phyloP scores from a whole-genome alignment of 1,140 invertebrate genomes.

The Polypedilum pembai region DNA sequence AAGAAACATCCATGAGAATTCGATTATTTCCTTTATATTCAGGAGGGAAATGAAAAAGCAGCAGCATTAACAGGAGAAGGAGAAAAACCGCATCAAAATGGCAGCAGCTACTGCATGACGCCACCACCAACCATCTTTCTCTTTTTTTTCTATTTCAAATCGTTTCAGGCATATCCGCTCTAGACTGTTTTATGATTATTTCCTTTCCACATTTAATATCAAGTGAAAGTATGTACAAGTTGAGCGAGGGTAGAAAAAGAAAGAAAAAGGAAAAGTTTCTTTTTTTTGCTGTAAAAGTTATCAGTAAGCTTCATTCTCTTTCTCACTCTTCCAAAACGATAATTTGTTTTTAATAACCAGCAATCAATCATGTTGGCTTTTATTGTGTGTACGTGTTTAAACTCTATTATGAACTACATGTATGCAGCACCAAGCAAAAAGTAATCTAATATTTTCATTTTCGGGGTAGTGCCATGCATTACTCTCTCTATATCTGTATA shows the following conservation, averaged over 20 bases:
- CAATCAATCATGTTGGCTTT: conserved; percentile 25
- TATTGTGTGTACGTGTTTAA: conserved; percentile 13
- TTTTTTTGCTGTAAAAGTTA: not conserved
- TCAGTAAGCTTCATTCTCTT: not conserved
- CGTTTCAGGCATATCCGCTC: conserved; percentile 23
- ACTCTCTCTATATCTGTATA: too few species aligned
- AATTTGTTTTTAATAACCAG: conserved; percentile 27
- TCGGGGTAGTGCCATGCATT: too few species aligned
- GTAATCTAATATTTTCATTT: too few species aligned
- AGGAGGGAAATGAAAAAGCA: not conserved
- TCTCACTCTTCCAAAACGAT: not conserved
- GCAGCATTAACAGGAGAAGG: not conserved
- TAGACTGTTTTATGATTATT: conserved; percentile 25
- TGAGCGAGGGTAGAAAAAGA: not conserved
- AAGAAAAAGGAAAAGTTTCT: not conserved
- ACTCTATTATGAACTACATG: not conserved
- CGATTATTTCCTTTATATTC: too few species aligned
- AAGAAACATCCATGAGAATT: not conserved
- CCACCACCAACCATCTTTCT: conserved; percentile 1
- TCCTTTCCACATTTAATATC: conserved; percentile 15
- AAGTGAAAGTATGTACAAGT: not conserved
- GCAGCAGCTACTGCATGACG: conserved; percentile 15
- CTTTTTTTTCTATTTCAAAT: not conserved
- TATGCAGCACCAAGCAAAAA: too few species aligned
- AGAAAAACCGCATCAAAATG: conserved; percentile 5